These are phyloP conservation scores for Apis laboriosa DNA, from an alignment of 1,140 invertebrate genomes.

Conservation along the genomic window DNA sequence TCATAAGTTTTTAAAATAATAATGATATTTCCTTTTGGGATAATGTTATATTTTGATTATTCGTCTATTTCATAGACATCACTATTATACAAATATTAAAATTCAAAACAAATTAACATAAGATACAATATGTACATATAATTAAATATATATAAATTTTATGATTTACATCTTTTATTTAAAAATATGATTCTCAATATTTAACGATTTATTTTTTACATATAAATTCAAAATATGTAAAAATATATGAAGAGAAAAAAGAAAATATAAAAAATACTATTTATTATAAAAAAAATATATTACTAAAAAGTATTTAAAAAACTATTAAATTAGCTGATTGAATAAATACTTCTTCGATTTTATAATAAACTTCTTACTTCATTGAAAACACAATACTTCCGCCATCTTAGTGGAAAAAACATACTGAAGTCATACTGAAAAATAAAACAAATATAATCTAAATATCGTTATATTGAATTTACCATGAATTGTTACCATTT, in stretches of 20 bases:
- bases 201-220: too few relatives aligned
- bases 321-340: too few relatives aligned
- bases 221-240: too few relatives aligned
- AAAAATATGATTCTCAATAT: too few relatives aligned
- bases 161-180: too few relatives aligned
- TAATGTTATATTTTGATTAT: not conserved
- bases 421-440: not conserved
- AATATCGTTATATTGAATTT: not conserved
- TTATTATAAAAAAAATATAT: too few relatives aligned
- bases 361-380: not conserved
- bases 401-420: not conserved
- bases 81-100: not conserved
- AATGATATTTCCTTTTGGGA: not conserved
- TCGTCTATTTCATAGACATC: not conserved
- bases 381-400: not conserved
- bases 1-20: not conserved
- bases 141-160: not conserved
- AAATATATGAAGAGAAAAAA: too few relatives aligned
- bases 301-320: too few relatives aligned
- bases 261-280: too few relatives aligned
- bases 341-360: too few relatives aligned
- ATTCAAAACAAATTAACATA: not conserved
- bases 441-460: not conserved
- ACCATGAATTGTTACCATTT: too few relatives aligned
- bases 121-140: not conserved